Conservation (phyloP, 2,113 vertebrate species). For the Hiodon tergisus region DNA sequence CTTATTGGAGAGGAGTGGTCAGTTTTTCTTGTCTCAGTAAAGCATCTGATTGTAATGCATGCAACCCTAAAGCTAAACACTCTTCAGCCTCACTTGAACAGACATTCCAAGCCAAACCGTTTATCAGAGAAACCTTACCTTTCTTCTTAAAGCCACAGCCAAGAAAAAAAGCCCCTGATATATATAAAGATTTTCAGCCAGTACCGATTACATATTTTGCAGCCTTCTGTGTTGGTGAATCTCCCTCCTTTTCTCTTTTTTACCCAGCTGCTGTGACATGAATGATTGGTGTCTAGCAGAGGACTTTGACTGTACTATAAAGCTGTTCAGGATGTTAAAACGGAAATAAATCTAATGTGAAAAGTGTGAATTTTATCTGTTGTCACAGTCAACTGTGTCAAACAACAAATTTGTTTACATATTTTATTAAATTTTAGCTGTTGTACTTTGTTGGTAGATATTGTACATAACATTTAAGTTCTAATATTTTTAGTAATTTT, state of each 20-base stretch:
- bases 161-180: slow-evolving; percentile 30
- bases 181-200: slow-evolving; percentile 46
- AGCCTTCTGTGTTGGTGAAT: slow-evolving; percentile 59
- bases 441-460: slow-evolving; percentile 88
- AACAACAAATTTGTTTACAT: slow-evolving; percentile 94
- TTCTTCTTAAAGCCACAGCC: slow-evolving; percentile 31
- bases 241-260: slow-evolving; percentile 61
- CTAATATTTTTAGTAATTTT: slow-evolving; percentile 74
- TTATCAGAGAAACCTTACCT: slow-evolving; percentile 40
- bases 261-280: slow-evolving; percentile 48
- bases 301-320: slow-evolving; percentile 74
- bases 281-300: slow-evolving; percentile 78
- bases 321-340: slow-evolving; percentile 86
- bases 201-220: slow-evolving; percentile 54
- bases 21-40: slow-evolving; percentile 51
- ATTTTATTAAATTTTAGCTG: slow-evolving; percentile 95
- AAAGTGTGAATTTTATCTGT: slow-evolving; percentile 87
- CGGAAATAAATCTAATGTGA: slow-evolving; percentile 84
- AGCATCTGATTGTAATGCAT: slow-evolving; percentile 68
- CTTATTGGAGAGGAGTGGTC: slow-evolving; percentile 44
- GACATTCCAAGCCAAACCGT: slow-evolving; percentile 45
- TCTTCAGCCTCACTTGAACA: slow-evolving; percentile 43
- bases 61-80: slow-evolving; percentile 55
- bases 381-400: slow-evolving; percentile 94
- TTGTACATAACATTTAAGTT: slow-evolving; percentile 86